Evolutionary conservation across 2,797 vertebrate genomes (phyloP).

Genomic region (Fistularia commersonii): DNA sequence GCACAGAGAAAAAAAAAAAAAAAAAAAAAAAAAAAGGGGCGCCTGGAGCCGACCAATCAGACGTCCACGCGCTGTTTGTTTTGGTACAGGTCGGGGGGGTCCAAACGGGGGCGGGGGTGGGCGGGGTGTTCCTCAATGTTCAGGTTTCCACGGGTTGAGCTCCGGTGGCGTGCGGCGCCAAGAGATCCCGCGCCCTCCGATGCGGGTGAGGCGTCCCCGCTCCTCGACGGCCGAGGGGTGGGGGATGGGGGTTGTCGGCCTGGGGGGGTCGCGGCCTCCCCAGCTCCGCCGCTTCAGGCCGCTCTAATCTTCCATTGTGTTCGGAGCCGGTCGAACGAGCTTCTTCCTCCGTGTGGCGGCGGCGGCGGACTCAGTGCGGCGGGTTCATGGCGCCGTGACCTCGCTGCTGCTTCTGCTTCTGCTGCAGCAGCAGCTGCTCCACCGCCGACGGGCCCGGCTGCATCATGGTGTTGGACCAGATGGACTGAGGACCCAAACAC

Average conservation of each 20-base stretch:
- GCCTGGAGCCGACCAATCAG: too few relatives aligned
- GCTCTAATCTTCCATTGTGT: conserved; percentile 24
- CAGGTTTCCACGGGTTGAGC: conserved; percentile 38
- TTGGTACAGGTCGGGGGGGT: conserved; percentile 32
- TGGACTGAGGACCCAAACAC: conserved; percentile 76
- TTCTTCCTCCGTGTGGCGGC: not conserved
- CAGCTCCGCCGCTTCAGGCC: conserved; percentile 61
- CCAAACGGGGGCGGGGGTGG: conserved; percentile 12
- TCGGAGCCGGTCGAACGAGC: not conserved
- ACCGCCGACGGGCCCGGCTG: conserved; percentile 96
- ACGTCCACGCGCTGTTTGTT: too few relatives aligned
- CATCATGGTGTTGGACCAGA: conserved; percentile 99
- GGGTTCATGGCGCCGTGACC: conserved; percentile 95
- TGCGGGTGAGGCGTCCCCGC: conserved; percentile 78
- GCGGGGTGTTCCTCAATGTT: conserved; percentile 42
- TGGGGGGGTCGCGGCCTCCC: conserved; percentile 51
- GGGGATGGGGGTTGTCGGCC: conserved; percentile 58
- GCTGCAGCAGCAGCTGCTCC: conserved; percentile 99
- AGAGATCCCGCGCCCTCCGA: conserved; percentile 65
- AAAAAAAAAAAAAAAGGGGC: too few relatives aligned
- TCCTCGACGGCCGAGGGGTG: conserved; percentile 71
- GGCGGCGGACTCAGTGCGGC: conserved; percentile 83
- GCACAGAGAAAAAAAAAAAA: too few relatives aligned
- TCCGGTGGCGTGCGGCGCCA: conserved; percentile 68
- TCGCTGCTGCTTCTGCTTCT: conserved; percentile 98